Percentiles rank a stretch among this genome's conserved stretches.
Evolutionary conservation across 2,888 invertebrate genomes (phyloP).

Genomic region (Caenorhabditis wallacei): DNA sequence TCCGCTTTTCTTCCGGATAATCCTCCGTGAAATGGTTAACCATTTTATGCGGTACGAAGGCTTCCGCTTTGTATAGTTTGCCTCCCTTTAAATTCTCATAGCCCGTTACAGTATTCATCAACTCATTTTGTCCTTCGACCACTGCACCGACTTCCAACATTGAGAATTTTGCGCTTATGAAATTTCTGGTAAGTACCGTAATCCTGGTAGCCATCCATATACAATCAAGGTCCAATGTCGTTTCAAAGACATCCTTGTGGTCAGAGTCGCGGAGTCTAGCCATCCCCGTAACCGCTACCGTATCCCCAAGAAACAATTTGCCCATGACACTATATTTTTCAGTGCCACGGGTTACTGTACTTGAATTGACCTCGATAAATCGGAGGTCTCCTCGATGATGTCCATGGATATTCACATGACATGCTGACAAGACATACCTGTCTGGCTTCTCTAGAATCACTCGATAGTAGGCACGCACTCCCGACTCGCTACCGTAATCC

Average conservation of each 20-base stretch:
- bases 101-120: conserved; percentile 14
- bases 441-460: not conserved
- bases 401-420: conserved; percentile 25
- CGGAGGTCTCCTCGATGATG: conserved; percentile 13
- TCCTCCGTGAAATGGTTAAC: not conserved
- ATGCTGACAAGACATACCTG: not conserved
- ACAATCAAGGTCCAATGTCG: not conserved
- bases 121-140: conserved; percentile 7
- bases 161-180: not conserved
- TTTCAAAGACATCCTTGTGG: not conserved
- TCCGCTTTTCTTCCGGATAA: not conserved
- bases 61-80: not conserved
- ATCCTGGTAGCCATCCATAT: not conserved
- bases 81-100: not conserved
- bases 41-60: conserved; percentile 14
- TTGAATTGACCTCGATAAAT: conserved; percentile 1
- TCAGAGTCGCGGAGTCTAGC: not conserved
- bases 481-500: not conserved
- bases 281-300: conserved; percentile 12
- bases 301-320: conserved; percentile 8
- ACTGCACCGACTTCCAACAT: conserved; percentile 1
- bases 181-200: not conserved
- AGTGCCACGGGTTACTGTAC: not conserved
- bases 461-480: conserved; percentile 8
- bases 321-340: conserved; percentile 6